Conservation (phyloP, 2,113 vertebrate genomes). For the Beaufortia kweichowensis region DNA sequence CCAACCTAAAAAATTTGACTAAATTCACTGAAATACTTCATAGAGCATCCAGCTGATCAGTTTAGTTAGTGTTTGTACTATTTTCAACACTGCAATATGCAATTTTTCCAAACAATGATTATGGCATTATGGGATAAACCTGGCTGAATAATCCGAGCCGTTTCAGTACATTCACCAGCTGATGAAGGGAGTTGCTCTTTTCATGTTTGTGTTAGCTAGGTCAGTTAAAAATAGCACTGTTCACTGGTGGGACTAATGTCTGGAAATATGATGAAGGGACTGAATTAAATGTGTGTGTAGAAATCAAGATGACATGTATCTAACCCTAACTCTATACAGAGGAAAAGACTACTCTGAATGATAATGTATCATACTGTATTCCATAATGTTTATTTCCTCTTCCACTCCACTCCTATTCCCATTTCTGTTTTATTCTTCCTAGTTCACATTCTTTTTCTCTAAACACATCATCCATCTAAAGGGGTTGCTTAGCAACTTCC, state of each 20-base stretch:
- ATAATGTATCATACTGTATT: slow-evolving; percentile 3
- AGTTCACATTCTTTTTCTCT: slow-evolving; percentile 39
- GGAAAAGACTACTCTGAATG: background rate
- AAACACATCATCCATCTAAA: slow-evolving; percentile 48
- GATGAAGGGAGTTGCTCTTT: slow-evolving; percentile 1
- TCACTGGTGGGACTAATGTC: slow-evolving; percentile 69
- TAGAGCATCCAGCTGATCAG: background rate
- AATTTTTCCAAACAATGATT: background rate
- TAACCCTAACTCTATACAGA: background rate
- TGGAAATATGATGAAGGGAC: slow-evolving; percentile 62
- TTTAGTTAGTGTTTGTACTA: background rate
- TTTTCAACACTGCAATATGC: background rate
- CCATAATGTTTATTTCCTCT: slow-evolving; percentile 15
- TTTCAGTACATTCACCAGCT: slow-evolving; percentile 6
- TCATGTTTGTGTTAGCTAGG: slow-evolving; percentile 60
- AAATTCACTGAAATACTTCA: background rate
- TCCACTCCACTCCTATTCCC: slow-evolving; percentile 29
- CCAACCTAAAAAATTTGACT: background rate
- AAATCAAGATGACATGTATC: slow-evolving; percentile 28
- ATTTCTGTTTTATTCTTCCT: slow-evolving; percentile 31
- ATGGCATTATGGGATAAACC: slow-evolving; percentile 13
- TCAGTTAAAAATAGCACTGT: slow-evolving; percentile 74
- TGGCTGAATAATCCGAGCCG: slow-evolving; percentile 5
- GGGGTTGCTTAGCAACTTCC: slow-evolving; percentile 68
- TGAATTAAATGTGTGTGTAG: slow-evolving; percentile 51